Conservation (phyloP, 2,113 vertebrate genomes). For the zebrafish (Danio rerio) region GRCz12tu NC_133191.1:26444501-26445000, state of each 20-base stretch:
- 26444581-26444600: neutral
- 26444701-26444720: neutral
- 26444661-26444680: neutral
- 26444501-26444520: neutral
- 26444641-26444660: conserved; percentile 54
- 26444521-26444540: neutral
- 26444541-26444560: neutral
- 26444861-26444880: conserved; percentile 41
- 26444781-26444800: conserved; percentile 68
- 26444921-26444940: conserved; percentile 53
- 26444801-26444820: conserved; percentile 71
- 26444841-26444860: conserved; percentile 54
- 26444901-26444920: conserved; percentile 23
- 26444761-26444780: conserved; percentile 68
- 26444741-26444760: conserved; percentile 55
- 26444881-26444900: conserved; percentile 32
- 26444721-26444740: conserved; percentile 56
- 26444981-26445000: conserved; percentile 44
- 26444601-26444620: neutral
- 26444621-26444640: neutral
- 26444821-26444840: conserved; percentile 67
- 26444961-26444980: conserved; percentile 54
- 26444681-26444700: neutral
- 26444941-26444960: conserved; percentile 64
- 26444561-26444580: conserved; percentile 14